Evolutionary conservation across 2,797 vertebrate species (phyloP).

Genomic region (Eremophila alpestris): DNA sequence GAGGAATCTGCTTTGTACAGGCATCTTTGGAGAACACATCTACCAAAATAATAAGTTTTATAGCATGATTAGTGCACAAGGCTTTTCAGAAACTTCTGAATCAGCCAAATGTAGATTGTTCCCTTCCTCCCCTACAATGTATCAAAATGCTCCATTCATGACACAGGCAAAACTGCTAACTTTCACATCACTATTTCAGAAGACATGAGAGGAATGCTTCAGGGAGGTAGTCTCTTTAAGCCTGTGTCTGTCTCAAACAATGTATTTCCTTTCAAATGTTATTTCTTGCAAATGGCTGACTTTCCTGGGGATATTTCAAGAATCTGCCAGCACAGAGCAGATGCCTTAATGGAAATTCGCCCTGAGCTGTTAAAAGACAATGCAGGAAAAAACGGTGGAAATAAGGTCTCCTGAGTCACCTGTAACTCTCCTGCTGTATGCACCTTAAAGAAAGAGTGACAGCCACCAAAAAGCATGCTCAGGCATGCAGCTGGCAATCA

Average conservation of each 20-base stretch:
- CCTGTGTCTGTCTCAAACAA: neutral
- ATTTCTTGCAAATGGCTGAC: neutral
- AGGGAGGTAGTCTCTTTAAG: neutral
- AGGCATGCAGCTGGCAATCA: neutral
- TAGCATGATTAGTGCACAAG: neutral
- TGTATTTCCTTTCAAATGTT: neutral
- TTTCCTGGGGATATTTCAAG: neutral
- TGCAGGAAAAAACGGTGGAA: neutral
- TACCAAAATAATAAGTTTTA: neutral
- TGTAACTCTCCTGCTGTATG: neutral
- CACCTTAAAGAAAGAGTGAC: neutral
- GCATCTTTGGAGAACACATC: neutral
- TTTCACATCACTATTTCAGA: neutral
- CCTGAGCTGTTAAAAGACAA: neutral
- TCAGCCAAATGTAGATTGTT: neutral
- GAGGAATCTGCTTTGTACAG: neutral
- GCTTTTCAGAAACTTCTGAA: neutral
- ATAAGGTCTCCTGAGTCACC: neutral
- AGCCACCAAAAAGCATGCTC: neutral
- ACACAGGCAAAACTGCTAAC: neutral
- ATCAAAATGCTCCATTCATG: neutral
- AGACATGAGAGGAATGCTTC: neutral
- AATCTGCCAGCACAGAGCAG: neutral
- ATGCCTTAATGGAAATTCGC: neutral
- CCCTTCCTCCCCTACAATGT: accelerated